These are phyloP conservation scores for Malurus alboscapulatus DNA, from an alignment of 2,113 vertebrate genomes.

Conservation along the genomic window DNA sequence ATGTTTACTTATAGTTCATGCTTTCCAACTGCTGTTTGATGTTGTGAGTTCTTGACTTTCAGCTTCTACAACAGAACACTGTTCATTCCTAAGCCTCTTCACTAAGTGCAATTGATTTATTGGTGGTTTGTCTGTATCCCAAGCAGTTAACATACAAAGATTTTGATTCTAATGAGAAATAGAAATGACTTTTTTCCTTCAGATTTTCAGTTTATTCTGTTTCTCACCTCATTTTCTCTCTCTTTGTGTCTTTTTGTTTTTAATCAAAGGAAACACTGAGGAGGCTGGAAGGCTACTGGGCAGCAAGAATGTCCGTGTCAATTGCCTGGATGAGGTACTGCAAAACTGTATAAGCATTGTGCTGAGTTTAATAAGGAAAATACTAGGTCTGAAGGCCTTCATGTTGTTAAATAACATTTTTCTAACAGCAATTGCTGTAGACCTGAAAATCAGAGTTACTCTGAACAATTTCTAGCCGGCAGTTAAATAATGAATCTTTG, in stretches of 20 bases:
- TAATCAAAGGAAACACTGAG: conserved; percentile 83
- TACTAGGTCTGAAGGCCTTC: background rate
- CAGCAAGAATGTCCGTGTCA: conserved; percentile 92
- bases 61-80: background rate
- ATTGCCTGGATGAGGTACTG: conserved; percentile 97
- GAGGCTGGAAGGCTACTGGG: conserved; percentile 89
- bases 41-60: background rate
- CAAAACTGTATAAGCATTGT: background rate
- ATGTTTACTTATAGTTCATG: background rate
- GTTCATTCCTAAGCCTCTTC: background rate
- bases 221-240: background rate
- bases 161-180: background rate
- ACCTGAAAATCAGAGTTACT: background rate
- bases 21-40: background rate
- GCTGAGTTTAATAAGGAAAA: background rate
- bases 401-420: background rate
- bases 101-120: background rate
- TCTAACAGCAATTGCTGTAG: background rate
- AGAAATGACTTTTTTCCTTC: background rate
- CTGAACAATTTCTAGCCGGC: background rate
- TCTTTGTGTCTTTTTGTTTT: background rate
- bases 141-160: background rate
- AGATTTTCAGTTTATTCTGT: background rate
- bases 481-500: background rate
- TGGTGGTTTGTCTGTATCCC: background rate